These are phyloP conservation scores for Psettodes erumei DNA, from an alignment of 2,113 vertebrate genomes.

Conservation along the genomic window DNA sequence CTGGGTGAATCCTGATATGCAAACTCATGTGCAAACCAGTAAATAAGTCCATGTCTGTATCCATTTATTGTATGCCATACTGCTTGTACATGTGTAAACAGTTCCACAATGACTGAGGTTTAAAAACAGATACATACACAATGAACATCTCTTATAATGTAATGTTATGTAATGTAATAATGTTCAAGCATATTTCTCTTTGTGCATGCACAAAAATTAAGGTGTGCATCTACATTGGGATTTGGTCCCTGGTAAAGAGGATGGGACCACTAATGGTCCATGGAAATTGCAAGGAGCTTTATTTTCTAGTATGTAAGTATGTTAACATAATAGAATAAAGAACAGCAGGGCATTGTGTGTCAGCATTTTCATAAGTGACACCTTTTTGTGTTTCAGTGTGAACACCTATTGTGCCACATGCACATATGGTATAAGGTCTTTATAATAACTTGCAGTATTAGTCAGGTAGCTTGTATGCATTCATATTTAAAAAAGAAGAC, in stretches of 20 bases:
- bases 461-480: constrained; percentile 66
- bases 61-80: not conserved
- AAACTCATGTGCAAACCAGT: not conserved
- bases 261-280: not conserved
- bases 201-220: not conserved
- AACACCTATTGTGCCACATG: constrained; percentile 7
- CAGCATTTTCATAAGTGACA: not conserved
- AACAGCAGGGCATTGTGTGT: constrained; percentile 1
- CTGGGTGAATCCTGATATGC: not conserved
- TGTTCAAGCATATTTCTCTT: not conserved
- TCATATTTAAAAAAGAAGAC: constrained; percentile 76
- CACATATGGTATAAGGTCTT: constrained; percentile 68
- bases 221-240: not conserved
- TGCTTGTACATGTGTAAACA: not conserved
- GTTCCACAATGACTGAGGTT: not conserved
- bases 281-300: not conserved
- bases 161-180: too few relatives aligned
- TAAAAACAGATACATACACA: not conserved
- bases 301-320: not conserved
- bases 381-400: constrained; percentile 11
- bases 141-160: too few relatives aligned
- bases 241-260: not conserved
- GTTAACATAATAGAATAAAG: not conserved
- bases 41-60: not conserved
- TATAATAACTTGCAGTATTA: constrained; percentile 75